Evolutionary conservation across 1,140 invertebrate genomes (phyloP), one percentile per base, ranked within the genome.

Genomic region (Galleria mellonella): DNA sequence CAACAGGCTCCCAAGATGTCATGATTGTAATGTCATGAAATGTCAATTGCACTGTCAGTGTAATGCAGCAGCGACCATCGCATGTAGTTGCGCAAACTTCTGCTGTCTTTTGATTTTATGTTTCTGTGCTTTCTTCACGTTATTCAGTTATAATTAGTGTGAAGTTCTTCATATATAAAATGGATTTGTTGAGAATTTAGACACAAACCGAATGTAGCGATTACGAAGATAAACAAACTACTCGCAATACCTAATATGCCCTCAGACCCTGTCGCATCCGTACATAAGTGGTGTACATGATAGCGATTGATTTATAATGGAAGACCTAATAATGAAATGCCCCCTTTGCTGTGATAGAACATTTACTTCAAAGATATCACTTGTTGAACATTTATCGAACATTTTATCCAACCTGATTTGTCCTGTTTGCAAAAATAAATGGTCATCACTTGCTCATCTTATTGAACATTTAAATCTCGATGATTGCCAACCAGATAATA

Each of bases 261-360:
- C 17, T 6, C 17, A 3, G 17, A 2, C 17, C 17, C 6, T 23
- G 6, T 23, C 6, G 17, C 17, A 23, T 6, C 38, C 32, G 29
- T 46, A 55, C 52, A 35, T 27, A 43, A 44, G 23, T 17, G 30
- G 28, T 38, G 9, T 43, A 27, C 48, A 14, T 43, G 15, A 36
- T 12, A n/a, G n/a, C n/a, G n/a, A n/a, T n/a, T n/a, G n/a, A n/a
- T 52, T 32, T 42, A 74, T 55, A 66, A 90, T 90, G 88, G 87
- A 86, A 67, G 87, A 87, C 14, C 53, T 83, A 51, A 68, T 66
- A 47, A 67, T 90, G 10, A 70, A 86, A 44, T 92, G 91, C 55
- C 90, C 90, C 4, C 84, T 91, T 71, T 92, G 91, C 58, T 92
- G 90, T 56, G 87, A 87, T 35, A 86, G 89, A 68, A 87, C 78